These are phyloP conservation scores for Microplitis demolitor DNA, from an alignment of 1,140 invertebrate species.

Conservation along the genomic window DNA sequence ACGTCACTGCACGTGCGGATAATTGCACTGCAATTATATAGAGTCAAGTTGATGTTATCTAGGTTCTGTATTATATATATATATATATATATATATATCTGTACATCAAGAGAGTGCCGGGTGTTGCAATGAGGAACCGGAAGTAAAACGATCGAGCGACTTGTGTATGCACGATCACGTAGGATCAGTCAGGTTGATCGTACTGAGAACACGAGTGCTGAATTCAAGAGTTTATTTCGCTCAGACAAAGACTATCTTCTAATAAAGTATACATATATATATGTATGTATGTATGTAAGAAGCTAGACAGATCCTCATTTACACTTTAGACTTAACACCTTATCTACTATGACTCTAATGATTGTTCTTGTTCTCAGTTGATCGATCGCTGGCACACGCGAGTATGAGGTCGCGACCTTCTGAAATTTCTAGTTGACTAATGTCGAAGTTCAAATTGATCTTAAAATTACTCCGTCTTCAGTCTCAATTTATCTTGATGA, in stretches of 20 bases:
- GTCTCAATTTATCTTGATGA: too few relatives aligned
- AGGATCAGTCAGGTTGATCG: slow-evolving; percentile 36
- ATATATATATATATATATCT: neutral
- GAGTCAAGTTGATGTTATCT: neutral
- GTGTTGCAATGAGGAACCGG: slow-evolving; percentile 40
- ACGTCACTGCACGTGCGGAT: slow-evolving; percentile 5
- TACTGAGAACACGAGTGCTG: slow-evolving; percentile 33
- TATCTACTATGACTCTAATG: too few relatives aligned
- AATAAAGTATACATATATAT: too few relatives aligned
- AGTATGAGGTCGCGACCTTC: neutral
- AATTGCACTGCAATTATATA: slow-evolving; percentile 9
- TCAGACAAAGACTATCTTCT: neutral
- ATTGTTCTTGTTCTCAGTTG: neutral
- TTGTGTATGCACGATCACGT: slow-evolving; percentile 41
- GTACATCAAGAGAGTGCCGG: neutral
- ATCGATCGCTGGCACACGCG: slow-evolving; percentile 4
- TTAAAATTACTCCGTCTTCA: too few relatives aligned
- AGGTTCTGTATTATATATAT: neutral
- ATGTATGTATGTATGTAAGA: too few relatives aligned
- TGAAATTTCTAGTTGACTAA: neutral
- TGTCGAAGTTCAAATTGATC: neutral
- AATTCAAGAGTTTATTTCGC: slow-evolving; percentile 17
- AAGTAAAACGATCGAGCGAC: slow-evolving; percentile 32
- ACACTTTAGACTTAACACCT: too few relatives aligned
- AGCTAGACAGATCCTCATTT: too few relatives aligned